phyloP scores from a whole-genome alignment of 1,140 invertebrate genomes.

The Melanaphis sacchari region DNA sequence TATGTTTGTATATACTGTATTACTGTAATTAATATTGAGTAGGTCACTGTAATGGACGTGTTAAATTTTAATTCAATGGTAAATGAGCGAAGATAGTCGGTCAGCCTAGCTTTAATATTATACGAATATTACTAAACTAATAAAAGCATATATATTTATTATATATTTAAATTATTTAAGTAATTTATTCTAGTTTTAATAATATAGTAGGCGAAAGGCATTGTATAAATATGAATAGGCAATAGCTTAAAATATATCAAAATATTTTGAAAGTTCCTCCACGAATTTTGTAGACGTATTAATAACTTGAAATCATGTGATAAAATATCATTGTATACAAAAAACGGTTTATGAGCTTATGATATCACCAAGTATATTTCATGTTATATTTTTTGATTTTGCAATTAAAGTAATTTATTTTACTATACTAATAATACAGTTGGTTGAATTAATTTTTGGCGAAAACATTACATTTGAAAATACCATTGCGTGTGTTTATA shows the following conservation, averaged over 20 bases:
- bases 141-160: not conserved
- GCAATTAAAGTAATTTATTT: no score
- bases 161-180: not conserved
- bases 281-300: not conserved
- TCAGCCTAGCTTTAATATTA: not conserved
- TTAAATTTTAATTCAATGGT: not conserved
- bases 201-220: not conserved
- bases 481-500: no score
- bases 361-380: no score
- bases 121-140: not conserved
- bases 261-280: not conserved
- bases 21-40: not conserved
- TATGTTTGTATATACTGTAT: no score
- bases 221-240: not conserved
- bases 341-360: no score
- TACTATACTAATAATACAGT: no score
- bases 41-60: not conserved
- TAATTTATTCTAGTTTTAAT: not conserved
- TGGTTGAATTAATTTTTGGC: no score
- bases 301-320: no score
- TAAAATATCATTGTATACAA: no score
- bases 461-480: no score
- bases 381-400: no score
- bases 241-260: not conserved
- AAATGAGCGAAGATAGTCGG: not conserved